Evolutionary conservation across 2,113 vertebrate genomes (phyloP), one percentile per base, ranked within the genome.

Genomic region (Uria lomvia): DNA sequence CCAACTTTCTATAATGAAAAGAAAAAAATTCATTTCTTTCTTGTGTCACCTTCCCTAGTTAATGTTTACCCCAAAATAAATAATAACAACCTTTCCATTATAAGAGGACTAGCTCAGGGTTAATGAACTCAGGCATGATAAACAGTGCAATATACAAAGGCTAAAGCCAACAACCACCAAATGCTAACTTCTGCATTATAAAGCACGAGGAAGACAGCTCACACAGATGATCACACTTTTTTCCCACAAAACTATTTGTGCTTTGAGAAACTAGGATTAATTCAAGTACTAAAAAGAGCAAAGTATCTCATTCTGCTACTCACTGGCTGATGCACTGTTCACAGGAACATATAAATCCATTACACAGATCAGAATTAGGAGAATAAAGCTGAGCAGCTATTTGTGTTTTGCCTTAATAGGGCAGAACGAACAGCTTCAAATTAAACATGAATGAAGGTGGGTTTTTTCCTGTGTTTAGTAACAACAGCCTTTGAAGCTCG

Each of bases 61-160:
- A 97, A 97, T 70, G n/a, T 89, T 95, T 70, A 95, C 32, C 59
- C 43, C 75, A 53, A 92, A 94, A 91, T 26, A 97, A 92, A 94
- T 29, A 88, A 45, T 1, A 60, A 86, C 1, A 78, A 50, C 26
- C 66, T 43, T 79, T 53, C 67, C 53, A 34, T 36, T 38, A 17
- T 6, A 8, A 36, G 15, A n/a, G n/a, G 22, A 76, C 66, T 62
- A 59, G 42, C 45, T 85, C 45, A 34, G 56, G 43, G 76, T 58
- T 82, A 94, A 36, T 0, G 1, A 84, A 82, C 49, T 72, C 70
- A 7, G 15, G 3, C 67, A 34, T 1, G 0, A 36, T 36, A 92
- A 93, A 81, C 43, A 74, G 43, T 21, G 12, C 56, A 49, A 38
- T 29, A 74, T 0, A 47, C 2, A 50, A 72, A 47, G 1, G 26